Conservation (phyloP, 2,113 vertebrate genomes). For the Pteruthius melanotis region DNA sequence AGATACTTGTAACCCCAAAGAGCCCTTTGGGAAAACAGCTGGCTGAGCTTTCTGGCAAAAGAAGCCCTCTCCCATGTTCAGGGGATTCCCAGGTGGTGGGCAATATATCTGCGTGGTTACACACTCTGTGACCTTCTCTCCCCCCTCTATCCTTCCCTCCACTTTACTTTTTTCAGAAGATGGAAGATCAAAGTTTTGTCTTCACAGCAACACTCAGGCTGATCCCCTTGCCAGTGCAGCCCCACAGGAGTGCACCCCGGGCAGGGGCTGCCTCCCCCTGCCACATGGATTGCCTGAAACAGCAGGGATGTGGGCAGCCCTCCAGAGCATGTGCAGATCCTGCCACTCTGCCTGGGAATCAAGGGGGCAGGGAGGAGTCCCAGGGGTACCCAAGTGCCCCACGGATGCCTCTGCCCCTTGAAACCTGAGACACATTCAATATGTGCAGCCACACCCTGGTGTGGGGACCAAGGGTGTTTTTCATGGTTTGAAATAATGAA, state of each 20-base stretch:
- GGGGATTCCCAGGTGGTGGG: constrained; percentile 36
- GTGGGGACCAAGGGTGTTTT: neutral
- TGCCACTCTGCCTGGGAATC: neutral
- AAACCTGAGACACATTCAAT: neutral
- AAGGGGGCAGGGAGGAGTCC: neutral
- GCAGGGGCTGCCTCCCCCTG: accelerated
- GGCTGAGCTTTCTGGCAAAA: constrained; percentile 38
- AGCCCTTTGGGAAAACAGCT: constrained; percentile 45
- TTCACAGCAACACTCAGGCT: neutral
- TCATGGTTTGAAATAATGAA: neutral
- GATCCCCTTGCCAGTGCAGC: neutral
- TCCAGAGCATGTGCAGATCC: neutral
- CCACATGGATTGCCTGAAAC: neutral
- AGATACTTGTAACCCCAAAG: neutral
- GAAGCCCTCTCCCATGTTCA: neutral
- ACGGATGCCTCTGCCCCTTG: neutral
- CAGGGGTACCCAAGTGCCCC: neutral
- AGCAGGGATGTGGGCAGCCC: neutral
- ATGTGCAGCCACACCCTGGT: neutral
- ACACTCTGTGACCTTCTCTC: neutral
- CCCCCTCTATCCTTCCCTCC: neutral
- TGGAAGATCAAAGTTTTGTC: neutral
- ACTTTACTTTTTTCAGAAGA: neutral
- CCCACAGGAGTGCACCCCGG: accelerated
- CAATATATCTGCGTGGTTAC: neutral